Evolutionary conservation across 2,113 vertebrate genomes (phyloP), one percentile per base, ranked within the genome.

Genomic region (Dendrocopos noguchii): DNA sequence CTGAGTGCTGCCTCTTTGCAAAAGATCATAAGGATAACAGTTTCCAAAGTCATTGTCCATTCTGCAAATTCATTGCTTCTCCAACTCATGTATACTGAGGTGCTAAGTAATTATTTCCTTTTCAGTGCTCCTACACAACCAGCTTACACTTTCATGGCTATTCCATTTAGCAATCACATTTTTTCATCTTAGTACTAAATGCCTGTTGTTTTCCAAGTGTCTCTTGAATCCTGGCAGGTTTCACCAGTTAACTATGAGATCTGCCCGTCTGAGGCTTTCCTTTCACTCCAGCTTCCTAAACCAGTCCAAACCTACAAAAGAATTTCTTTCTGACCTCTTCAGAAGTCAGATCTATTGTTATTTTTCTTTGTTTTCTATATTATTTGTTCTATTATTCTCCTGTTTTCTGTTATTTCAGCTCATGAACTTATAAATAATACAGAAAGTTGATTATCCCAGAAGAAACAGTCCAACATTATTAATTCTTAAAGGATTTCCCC

Each of bases 401-500:
- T 50, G 10, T 50, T 50, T 50, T 50, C 20, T 47, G 9, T 74
- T 25, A 68, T 65, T 85, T 85, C 46, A 61, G 22, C 33, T 87
- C 0, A 0, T 39, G 19, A 85, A 59, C 0, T 0, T 65, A 0
- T 12, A 61, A 74, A 12, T 80, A 67, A 72, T 79, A 72, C 3
- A 22, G 47, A 20, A 83, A 14, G 10, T 31, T 73, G 39, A 80
- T 80, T 90, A 22, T 75, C 52, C 39, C 33, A 47, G 44, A 56
- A 79, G 31, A 81, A 88, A 36, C 6, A 53, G 24, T 36, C 33
- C 33, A 53, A 36, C 18, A 15, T 12, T 64, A 71, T 67, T 6
- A 81, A 47, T 87, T 87, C 74, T 64, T 68, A 64, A 25, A 72
- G 44, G 3, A 56, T 82, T 94, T 81, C 24, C 2, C 0, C 29